Evolutionary conservation across 2,113 vertebrate genomes (phyloP), one percentile per base, ranked within the genome.

Genomic region (Petrocephalus microphthalmus): DNA sequence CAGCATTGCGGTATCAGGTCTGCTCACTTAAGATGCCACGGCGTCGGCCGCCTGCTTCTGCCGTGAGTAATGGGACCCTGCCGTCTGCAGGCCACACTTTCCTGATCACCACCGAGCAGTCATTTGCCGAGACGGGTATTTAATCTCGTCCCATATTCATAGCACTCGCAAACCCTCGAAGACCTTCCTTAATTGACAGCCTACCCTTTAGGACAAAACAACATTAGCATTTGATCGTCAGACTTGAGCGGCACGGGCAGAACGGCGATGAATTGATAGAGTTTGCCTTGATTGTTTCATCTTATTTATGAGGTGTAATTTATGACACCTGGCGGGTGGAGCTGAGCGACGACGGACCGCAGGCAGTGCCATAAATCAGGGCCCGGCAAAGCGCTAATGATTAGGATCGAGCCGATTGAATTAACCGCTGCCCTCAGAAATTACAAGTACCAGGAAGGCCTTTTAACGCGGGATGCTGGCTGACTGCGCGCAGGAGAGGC

Each of bases 261-360:
- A 95, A 94, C 95, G 94, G 92, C 94, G 94, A 95, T 95, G 95
- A 97, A 96, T 97, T 97, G 96, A 97, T 98, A 95, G 96, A 96
- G 96, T 98, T 98, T 96, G 93, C 96, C 95, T 51, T 97, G 97
- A 98, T 97, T 97, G 96, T 97, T 96, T 97, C 95, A 96, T 98
- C 96, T 97, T 98, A 99, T 99, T 99, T 99, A 99, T 97, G 97
- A 98, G 97, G 94, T 93, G 95, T 98, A 98, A 99, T 99, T 99
- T 98, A 98, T 97, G 97, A 98, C 96, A 94, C 91, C 94, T 92
- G 94, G 94, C 96, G 95, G 97, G 95, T 95, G 97, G 97, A 96
- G 93, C 96, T 95, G 96, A 97, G 95, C 96, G 97, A 97, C 96
- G 95, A 95, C 93, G 92, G 92, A 92, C 90, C 92, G 89, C 94